Base-by-base conservation (phyloP, 1,140 invertebrate genomes). In the Andricus grossulariae region DNA sequence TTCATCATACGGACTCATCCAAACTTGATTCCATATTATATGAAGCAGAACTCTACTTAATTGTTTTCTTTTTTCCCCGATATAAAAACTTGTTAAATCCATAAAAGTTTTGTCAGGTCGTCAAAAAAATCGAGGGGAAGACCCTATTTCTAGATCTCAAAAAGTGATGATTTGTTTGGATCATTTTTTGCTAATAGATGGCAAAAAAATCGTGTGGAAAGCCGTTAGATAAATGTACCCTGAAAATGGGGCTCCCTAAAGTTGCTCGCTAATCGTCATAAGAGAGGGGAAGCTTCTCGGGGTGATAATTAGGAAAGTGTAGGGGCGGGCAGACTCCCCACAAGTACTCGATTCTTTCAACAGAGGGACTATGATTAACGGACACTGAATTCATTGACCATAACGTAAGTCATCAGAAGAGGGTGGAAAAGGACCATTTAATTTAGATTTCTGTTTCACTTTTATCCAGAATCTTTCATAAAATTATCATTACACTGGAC, bases 361-460 rank as follows among this genome's bases (percentile, higher is more conserved):
- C 60, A 66, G 32, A 66, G 60, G 60, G 60, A 66, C 60, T 39
- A 66, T 66, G 60, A 66, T 66, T 66, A 66, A 66, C 60, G 60
- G 32, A 66, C 60, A 66, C 39, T 66, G 60, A 39, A 66, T 66
- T 66, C 25, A 66, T 66, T 66, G 60, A 66, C 60, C 60, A 66
- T 32, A 66, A 66, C 60, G 15, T 66, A 39, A 66, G 39, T 66
- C 60, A 66, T 66, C 39, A 66, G 21, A 32, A 39, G 39, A 66
- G 60, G 60, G 60, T 66, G 15, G 25, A 13, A 66, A 25, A 66
- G 45, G 16, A 45, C 25, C 60, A 66, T 66, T 66, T 66, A 66
- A 66, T 66, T 66, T 66, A 39, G 32, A 66, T 66, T 66, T 16
- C 60, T n/a, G 15, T 66, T 39, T 66, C 25, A 66, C 25, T 45